A percentile compares a stretch with the other conserved stretches of the same genome.
Conservation (phyloP, 1,140 invertebrate species). For the Palaemon carinicauda region DNA sequence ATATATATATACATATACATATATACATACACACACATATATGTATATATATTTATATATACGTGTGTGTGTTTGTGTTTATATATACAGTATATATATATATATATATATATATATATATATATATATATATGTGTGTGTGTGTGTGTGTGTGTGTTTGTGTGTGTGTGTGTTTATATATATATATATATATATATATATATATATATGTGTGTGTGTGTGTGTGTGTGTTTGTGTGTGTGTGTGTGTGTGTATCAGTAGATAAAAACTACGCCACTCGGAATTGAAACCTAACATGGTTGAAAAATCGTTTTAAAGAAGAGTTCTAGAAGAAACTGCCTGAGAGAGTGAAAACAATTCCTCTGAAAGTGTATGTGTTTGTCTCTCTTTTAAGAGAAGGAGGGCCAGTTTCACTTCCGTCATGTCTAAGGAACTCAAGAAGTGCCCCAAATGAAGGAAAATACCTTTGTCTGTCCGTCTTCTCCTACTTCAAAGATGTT, state of each 20-base stretch:
- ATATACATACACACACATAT: background rate
- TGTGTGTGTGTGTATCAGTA: background rate
- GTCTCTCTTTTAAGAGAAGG: too few species aligned
- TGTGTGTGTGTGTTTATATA: background rate
- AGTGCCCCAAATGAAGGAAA: too few species aligned
- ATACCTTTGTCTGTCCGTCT: too few species aligned
- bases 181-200: slow-evolving; percentile 9
- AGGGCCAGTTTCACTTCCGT: too few species aligned
- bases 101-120: background rate
- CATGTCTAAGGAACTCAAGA: too few species aligned
- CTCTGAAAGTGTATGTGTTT: too few species aligned
- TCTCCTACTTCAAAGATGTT: too few species aligned
- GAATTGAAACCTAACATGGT: too few species aligned
- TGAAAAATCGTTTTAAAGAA: too few species aligned
- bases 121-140: background rate
- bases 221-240: background rate
- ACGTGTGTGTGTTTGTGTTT: background rate
- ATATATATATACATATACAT: background rate
- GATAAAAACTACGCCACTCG: too few species aligned
- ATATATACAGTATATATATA: background rate
- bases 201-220: background rate
- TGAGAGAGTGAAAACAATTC: too few species aligned
- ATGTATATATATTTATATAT: background rate
- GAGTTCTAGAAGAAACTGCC: too few species aligned
- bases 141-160: background rate